A percentile compares a stretch with the other conserved stretches of the same genome.
Conservation (phyloP, 1,140 invertebrate species). For the Drosophila burlai region DNA sequence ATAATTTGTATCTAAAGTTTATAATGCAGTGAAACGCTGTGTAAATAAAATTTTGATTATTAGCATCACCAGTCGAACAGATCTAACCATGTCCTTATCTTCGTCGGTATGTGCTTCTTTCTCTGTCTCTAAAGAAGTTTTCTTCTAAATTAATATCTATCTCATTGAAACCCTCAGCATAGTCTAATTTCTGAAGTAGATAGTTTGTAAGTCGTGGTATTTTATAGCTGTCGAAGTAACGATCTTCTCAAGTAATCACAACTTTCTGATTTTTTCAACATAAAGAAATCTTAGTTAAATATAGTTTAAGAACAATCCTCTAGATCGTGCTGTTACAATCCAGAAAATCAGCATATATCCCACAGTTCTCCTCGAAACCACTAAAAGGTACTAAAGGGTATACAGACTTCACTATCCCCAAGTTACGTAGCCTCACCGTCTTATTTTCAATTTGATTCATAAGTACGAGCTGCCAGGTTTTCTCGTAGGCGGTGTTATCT, state of each 20-base stretch:
- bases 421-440: background rate
- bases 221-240: too few relatives aligned
- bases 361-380: background rate
- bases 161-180: background rate
- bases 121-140: background rate
- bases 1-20: too few relatives aligned
- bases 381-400: background rate
- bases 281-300: background rate
- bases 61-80: too few relatives aligned
- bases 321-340: background rate
- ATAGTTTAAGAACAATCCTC: background rate
- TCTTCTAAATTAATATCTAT: background rate
- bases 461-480: constrained; percentile 11
- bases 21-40: too few relatives aligned
- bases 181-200: background rate
- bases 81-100: background rate
- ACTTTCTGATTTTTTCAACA: background rate
- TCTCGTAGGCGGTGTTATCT: constrained; percentile 40
- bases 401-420: background rate
- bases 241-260: too few relatives aligned
- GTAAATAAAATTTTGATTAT: too few relatives aligned
- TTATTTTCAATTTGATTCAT: constrained; percentile 31
- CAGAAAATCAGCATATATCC: background rate
- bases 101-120: background rate
- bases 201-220: background rate